A percentile compares a stretch with the other conserved stretches of the same genome.
Conservation (phyloP, 2,797 vertebrate genomes). For the Argyrosomus regius region DNA sequence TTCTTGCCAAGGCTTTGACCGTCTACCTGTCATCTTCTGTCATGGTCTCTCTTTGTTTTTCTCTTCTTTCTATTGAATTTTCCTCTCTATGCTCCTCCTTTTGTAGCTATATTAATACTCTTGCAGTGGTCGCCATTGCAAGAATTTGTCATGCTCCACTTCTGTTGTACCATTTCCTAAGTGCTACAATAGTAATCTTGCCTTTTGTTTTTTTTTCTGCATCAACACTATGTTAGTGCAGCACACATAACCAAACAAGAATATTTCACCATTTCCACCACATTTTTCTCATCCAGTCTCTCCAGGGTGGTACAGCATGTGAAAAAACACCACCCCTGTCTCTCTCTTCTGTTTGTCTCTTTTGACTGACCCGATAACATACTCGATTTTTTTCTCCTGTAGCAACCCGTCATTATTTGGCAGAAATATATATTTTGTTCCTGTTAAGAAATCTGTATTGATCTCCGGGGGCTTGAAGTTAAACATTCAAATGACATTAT, state of each 20-base stretch:
- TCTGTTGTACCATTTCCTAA: background rate
- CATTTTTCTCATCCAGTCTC: constrained; percentile 7
- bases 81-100: background rate
- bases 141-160: constrained; percentile 8
- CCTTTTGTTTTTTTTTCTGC: constrained; percentile 7
- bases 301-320: background rate
- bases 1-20: constrained; percentile 48
- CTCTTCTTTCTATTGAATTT: constrained; percentile 3
- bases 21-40: constrained; percentile 47
- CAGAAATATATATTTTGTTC: constrained; percentile 54
- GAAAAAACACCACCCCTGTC: constrained; percentile 1
- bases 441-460: constrained; percentile 61
- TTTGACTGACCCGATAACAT: background rate
- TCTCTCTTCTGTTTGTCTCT: constrained; percentile 10
- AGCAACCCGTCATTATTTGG: constrained; percentile 27
- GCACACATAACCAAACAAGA: background rate
- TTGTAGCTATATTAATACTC: constrained; percentile 2
- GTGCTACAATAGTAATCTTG: background rate
- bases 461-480: constrained; percentile 53
- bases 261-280: background rate
- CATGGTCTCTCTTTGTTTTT: constrained; percentile 36
- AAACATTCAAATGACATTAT: constrained; percentile 70
- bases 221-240: background rate
- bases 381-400: background rate
- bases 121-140: background rate